A percentile compares a stretch with the other conserved stretches of the same genome.
Conservation (phyloP, 2,888 invertebrate genomes). For the Meloe dianella region DNA sequence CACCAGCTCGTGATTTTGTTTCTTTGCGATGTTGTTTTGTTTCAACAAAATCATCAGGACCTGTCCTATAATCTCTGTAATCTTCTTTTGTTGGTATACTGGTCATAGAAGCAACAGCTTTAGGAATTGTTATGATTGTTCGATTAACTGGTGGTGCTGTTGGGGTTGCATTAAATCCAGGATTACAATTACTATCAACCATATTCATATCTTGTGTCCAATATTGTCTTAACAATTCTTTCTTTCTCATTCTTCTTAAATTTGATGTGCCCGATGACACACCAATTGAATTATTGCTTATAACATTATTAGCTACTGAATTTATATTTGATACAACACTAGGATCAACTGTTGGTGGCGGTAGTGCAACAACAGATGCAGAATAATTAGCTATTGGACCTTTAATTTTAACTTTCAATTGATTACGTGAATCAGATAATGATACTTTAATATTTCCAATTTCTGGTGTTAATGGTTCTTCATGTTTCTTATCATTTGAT, state of each 20-base stretch:
- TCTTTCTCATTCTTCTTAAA: constrained; percentile 86
- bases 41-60: constrained; percentile 62
- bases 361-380: constrained; percentile 65
- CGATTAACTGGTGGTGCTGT: constrained; percentile 68
- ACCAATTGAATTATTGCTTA: constrained; percentile 42
- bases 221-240: constrained; percentile 83
- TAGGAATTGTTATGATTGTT: constrained; percentile 82
- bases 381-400: constrained; percentile 84
- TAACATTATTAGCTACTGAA: constrained; percentile 59
- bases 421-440: constrained; percentile 81
- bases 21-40: constrained; percentile 72
- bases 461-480: constrained; percentile 59
- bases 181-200: constrained; percentile 68
- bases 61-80: constrained; percentile 67
- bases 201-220: constrained; percentile 88
- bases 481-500: constrained; percentile 64
- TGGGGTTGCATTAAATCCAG: constrained; percentile 65
- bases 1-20: constrained; percentile 62
- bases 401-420: constrained; percentile 89
- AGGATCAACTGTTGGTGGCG: constrained; percentile 62
- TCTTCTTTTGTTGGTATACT: constrained; percentile 86
- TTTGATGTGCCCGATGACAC: constrained; percentile 71
- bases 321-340: constrained; percentile 58
- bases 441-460: constrained; percentile 71
- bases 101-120: constrained; percentile 88